Evolutionary conservation across 2,888 invertebrate species (phyloP), one percentile per base, ranked within the genome.

Genomic region (Latrodectus hesperus): DNA sequence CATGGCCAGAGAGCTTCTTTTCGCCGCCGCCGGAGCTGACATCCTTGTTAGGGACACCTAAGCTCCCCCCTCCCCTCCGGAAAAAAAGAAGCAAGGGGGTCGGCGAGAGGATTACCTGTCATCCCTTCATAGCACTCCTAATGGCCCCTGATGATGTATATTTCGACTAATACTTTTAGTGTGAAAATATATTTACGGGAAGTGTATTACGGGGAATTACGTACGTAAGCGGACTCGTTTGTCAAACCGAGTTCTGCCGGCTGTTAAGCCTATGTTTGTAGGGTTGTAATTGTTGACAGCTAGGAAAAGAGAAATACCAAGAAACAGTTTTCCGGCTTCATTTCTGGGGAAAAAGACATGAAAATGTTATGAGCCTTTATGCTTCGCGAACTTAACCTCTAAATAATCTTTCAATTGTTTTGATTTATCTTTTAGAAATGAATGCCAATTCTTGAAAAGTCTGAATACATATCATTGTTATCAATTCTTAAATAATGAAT

Each of bases 141-240:
- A 80, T 80, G 79, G 26, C 38, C 51, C 51, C 22, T 80, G 79
- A 73, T 81, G 81, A 81, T 81, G 73, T 72, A 81, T 81, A 81
- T 81, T 73, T 78, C 78, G 55, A 11, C 55, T 55, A 55, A 55
- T 55, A 55, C 55, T 55, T 55, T 11, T 22, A 16, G 55, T 55
- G 55, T 55, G 55, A 55, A 55, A 55, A 55, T 55, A 55, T 55
- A 55, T 55, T 16, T 5, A 55, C 55, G 16, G 12, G 55, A 55
- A 55, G 55, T 12, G 0, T 2, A 55, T 55, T 12, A 10, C 10
- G 16, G 12, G 55, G 55, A 55, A 55, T 55, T 14, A 3, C 22
- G 22, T 55, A 55, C 55, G 12, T 55, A 16, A 16, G 16, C 16
- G 55, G 4, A 55, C 11, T 55, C 55, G 55, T 55, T 55, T 55